Evolutionary conservation across 2,888 invertebrate genomes (phyloP).

Genomic region (Monochamus alternatus): DNA sequence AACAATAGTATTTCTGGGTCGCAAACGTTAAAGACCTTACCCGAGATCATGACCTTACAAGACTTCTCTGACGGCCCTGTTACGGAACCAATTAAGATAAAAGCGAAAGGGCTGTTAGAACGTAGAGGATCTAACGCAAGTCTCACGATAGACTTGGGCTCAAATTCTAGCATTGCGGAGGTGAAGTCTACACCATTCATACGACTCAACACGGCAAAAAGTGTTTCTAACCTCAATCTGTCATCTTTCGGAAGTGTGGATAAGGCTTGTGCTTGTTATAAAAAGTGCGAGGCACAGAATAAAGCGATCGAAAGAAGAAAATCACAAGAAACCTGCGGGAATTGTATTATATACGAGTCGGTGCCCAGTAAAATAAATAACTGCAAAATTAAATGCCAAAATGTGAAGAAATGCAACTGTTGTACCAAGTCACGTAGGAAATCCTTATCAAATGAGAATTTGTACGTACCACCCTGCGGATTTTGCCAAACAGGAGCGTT

Average conservation of each 20-base stretch:
- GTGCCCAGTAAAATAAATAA: conserved; percentile 61
- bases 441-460: conserved; percentile 77
- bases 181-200: conserved; percentile 66
- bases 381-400: conserved; percentile 60
- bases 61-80: conserved; percentile 70
- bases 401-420: conserved; percentile 64
- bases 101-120: conserved; percentile 82
- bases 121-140: conserved; percentile 93
- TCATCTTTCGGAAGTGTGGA: conserved; percentile 62
- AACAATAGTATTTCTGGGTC: conserved; percentile 78
- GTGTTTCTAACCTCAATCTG: conserved; percentile 70
- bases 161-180: conserved; percentile 68
- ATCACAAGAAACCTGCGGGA: conserved; percentile 66
- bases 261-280: conserved; percentile 60
- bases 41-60: conserved; percentile 81
- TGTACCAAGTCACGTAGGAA: conserved; percentile 69
- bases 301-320: conserved; percentile 58
- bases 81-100: conserved; percentile 72
- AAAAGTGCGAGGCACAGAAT: conserved; percentile 55
- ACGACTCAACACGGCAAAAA: conserved; percentile 74
- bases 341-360: conserved; percentile 68
- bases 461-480: conserved; percentile 71
- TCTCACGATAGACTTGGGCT: conserved; percentile 85
- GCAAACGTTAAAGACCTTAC: conserved; percentile 79
- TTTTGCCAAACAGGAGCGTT: conserved; percentile 68